A percentile compares a stretch with the other conserved stretches of the same genome.
Conservation (phyloP, 2,113 vertebrate genomes). For the Mobula hypostoma region DNA sequence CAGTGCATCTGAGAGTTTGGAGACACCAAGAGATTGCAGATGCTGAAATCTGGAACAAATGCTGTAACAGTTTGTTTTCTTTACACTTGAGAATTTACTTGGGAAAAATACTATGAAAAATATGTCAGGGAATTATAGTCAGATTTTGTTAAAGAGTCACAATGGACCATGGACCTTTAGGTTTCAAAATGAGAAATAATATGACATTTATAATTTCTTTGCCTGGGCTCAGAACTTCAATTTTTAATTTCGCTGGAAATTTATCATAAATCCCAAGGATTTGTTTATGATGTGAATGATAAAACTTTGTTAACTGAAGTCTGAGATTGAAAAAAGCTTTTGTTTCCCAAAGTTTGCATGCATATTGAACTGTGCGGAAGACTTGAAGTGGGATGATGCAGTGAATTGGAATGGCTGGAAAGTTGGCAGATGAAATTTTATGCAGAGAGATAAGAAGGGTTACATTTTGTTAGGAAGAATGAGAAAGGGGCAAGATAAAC, state of each 20-base stretch:
- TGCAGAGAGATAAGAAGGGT: too few relatives aligned
- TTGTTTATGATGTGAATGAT: neutral
- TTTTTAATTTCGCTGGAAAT: neutral
- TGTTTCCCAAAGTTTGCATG: neutral
- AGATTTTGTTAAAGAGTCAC: neutral
- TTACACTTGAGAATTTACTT: neutral
- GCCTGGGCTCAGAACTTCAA: neutral
- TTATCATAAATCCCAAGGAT: neutral
- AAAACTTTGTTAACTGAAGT: neutral
- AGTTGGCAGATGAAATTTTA: too few relatives aligned
- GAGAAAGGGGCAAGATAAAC: too few relatives aligned
- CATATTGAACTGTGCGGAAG: too few relatives aligned
- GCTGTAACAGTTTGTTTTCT: too few relatives aligned
- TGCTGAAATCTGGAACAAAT: too few relatives aligned
- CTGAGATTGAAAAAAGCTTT: neutral
- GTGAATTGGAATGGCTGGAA: too few relatives aligned
- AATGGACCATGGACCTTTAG: neutral
- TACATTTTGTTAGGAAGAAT: too few relatives aligned
- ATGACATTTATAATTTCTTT: neutral
- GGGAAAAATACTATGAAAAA: neutral
- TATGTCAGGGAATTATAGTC: neutral
- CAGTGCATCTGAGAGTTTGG: neutral
- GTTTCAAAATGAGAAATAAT: neutral
- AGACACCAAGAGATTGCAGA: too few relatives aligned
- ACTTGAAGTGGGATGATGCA: too few relatives aligned